phyloP scores from a whole-genome alignment of 2,888 invertebrate genomes.

The Augiades crinisus region DNA sequence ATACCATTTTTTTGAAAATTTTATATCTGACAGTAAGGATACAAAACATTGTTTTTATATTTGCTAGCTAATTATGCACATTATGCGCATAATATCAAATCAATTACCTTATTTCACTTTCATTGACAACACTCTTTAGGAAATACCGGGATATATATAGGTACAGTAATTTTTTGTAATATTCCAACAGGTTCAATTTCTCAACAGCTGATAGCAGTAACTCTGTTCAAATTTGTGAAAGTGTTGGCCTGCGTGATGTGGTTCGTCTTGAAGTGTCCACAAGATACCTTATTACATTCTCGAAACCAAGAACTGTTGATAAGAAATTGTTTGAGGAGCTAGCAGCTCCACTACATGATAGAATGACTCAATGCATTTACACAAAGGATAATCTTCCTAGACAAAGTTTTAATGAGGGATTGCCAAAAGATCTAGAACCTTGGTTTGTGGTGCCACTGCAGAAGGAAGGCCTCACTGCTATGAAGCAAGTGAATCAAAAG shows the following conservation, averaged over 20 bases:
- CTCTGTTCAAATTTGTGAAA: conserved; percentile 95
- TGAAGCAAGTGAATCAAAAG: conserved; percentile 90
- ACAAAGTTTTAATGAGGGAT: conserved; percentile 84
- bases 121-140: too few relatives aligned
- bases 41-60: too few relatives aligned
- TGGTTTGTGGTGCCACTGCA: conserved; percentile 94
- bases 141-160: too few relatives aligned
- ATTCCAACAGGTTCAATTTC: conserved; percentile 95
- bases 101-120: too few relatives aligned
- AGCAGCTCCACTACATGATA: conserved; percentile 88
- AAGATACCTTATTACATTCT: conserved; percentile 85
- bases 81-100: too few relatives aligned
- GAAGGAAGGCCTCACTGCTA: conserved; percentile 87
- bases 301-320: conserved; percentile 53
- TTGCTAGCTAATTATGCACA: too few relatives aligned
- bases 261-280: conserved; percentile 91
- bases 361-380: conserved; percentile 96
- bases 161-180: too few relatives aligned
- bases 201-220: conserved; percentile 98
- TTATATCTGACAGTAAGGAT: too few relatives aligned
- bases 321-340: conserved; percentile 65
- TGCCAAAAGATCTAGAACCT: conserved; percentile 83
- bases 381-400: conserved; percentile 83
- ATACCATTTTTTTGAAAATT: too few relatives aligned
- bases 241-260: conserved; percentile 89